Base-by-base conservation (phyloP, 1,140 invertebrate species). In the Papilio machaon region DNA sequence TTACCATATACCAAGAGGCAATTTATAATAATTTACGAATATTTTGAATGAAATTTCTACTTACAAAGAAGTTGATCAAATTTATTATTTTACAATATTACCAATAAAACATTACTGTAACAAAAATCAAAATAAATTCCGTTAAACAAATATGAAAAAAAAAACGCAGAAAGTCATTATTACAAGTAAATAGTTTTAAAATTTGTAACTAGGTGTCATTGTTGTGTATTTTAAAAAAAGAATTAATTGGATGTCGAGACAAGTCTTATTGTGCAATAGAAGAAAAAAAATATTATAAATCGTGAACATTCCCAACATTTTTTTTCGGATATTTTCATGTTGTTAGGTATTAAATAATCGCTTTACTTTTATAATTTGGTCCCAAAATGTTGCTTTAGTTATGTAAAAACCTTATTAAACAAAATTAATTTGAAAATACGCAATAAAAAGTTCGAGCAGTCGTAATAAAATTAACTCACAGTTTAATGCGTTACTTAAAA, bases 291-390 rank as follows among this genome's bases (percentile, higher is more conserved):
- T 5, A 46, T 46, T 52, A 54, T 54, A 6, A 54, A 2, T 17
- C 1, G n/a, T 5, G 5, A n/a, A 58, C n/a, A 19, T n/a, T 52
- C 13, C 13, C 47, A 49, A 13, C 13, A 52, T 5, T 15, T 52
- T 52, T 58, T 58, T 58, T 58, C 17, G 8, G 15, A 58, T 9
- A 58, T 8, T n/a, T 7, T 58, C 54, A 58, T 58, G n/a, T 58
- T 6, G 0, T 58, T n/a, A 6, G 4, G 23, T 23, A 3, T 64
- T 30, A 64, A 64, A 64, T 30, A 64, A 64, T 1, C n/a, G 80
- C 83, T 84, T 84, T 30, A 10, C 60, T 30, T 64, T 23, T 1
- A 64, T 30, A 64, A 64, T 64, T 64, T 64, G 60, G 60, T 64
- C 60, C 60, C 60, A 23, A 64, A 30, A 64, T 64, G 19, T 64